phyloP scores from a whole-genome alignment of 2,113 vertebrate genomes.

The human region DNA sequence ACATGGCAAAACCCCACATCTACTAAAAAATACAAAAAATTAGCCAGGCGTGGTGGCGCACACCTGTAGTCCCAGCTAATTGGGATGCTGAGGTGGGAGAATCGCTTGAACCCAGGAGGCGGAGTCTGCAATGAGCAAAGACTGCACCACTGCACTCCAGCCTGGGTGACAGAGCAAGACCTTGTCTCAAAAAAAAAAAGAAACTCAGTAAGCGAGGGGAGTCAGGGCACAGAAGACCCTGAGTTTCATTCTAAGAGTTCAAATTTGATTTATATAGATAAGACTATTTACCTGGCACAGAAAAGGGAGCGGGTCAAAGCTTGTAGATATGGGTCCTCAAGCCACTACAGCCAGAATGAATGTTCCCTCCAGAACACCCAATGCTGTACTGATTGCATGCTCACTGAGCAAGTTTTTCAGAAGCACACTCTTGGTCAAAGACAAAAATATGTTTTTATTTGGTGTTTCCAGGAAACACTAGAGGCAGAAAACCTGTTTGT shows the following conservation, averaged over 20 bases:
- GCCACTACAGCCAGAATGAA: not conserved
- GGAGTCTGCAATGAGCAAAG: too few species aligned
- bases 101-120: too few species aligned
- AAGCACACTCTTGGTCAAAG: not conserved
- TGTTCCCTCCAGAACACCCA: not conserved
- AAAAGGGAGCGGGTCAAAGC: not conserved
- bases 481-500: not conserved
- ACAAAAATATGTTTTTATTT: not conserved
- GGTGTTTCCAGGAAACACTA: not conserved
- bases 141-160: too few species aligned
- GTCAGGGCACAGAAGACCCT: not conserved
- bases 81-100: too few species aligned
- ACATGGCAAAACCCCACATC: too few species aligned
- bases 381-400: accelerated
- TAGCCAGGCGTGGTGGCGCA: too few species aligned
- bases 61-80: too few species aligned
- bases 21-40: too few species aligned
- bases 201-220: not conserved
- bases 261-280: not conserved
- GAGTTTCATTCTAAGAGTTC: not conserved
- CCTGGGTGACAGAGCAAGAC: too few species aligned
- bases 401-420: not conserved
- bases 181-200: too few species aligned
- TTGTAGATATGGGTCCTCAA: not conserved
- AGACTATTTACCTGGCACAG: not conserved